phyloP scores from a whole-genome alignment of 2,797 vertebrate genomes.

The Diglossa cyanea region DNA sequence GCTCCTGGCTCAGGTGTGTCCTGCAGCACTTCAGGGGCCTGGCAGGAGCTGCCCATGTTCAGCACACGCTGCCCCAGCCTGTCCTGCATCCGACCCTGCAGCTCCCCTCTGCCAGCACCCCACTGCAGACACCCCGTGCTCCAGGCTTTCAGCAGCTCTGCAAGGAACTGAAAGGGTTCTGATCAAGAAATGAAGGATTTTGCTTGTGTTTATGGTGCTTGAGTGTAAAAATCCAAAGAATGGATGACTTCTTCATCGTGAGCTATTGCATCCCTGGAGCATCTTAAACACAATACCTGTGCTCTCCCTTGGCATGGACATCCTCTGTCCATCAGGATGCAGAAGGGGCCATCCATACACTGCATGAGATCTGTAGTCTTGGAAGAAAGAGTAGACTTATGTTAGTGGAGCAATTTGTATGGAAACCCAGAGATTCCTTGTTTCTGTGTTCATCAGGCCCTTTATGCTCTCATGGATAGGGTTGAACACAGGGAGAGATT shows the following conservation, averaged over 20 bases:
- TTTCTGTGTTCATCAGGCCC: not conserved
- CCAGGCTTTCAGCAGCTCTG: not conserved
- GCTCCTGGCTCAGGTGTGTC: not conserved
- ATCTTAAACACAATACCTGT: not conserved
- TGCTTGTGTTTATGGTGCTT: not conserved
- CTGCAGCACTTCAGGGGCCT: not conserved
- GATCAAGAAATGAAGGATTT: not conserved
- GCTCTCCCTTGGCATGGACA: not conserved
- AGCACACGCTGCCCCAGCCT: accelerated
- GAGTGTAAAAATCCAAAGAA: not conserved
- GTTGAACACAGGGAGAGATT: not conserved
- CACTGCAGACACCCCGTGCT: not conserved
- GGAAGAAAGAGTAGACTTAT: not conserved
- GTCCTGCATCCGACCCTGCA: not conserved
- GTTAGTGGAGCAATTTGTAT: not conserved
- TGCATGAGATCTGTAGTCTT: not conserved
- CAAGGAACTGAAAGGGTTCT: not conserved
- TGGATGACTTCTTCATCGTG: not conserved
- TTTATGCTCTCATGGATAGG: not conserved
- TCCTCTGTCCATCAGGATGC: not conserved
- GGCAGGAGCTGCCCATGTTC: accelerated
- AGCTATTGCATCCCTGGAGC: not conserved
- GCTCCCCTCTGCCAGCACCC: not conserved
- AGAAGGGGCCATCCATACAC: not conserved
- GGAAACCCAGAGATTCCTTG: not conserved